Evolutionary conservation across 2,797 vertebrate genomes (phyloP).

Genomic region (Apogon hyalosoma): DNA sequence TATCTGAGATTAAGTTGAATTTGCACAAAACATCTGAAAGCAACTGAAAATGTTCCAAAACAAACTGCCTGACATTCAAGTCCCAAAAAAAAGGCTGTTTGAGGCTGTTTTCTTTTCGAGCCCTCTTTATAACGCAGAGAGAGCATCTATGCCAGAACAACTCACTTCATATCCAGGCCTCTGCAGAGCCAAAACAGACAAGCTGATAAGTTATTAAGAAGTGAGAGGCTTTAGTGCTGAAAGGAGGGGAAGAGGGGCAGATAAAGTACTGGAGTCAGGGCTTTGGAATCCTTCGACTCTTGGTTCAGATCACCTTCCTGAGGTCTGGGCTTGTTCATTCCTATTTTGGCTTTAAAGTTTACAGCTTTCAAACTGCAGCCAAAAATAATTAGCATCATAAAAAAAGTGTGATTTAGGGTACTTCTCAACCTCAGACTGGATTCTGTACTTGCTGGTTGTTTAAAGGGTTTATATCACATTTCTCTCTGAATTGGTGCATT

Average conservation of each 20-base stretch:
- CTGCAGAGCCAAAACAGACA: constrained; percentile 83
- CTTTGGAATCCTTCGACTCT: constrained; percentile 4
- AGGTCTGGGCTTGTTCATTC: constrained; percentile 16
- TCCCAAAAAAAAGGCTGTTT: constrained; percentile 10
- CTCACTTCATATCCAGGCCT: constrained; percentile 41
- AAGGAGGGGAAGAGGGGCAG: constrained; percentile 11
- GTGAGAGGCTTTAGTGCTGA: constrained; percentile 15
- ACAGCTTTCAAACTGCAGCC: constrained; percentile 13
- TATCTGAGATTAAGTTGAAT: not conserved
- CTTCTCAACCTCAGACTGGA: too few species aligned
- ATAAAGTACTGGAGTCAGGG: constrained; percentile 6
- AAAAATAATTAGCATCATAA: not conserved
- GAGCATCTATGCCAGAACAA: constrained; percentile 20
- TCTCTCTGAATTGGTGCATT: not conserved
- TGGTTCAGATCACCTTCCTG: not conserved
- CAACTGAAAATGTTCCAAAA: constrained; percentile 37
- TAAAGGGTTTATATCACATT: constrained; percentile 5
- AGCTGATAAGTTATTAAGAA: constrained; percentile 72
- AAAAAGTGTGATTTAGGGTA: not conserved
- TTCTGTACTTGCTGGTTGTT: too few species aligned
- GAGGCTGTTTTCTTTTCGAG: constrained; percentile 16
- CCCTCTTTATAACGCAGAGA: constrained; percentile 24
- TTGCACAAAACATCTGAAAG: constrained; percentile 15
- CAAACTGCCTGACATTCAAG: constrained; percentile 22
- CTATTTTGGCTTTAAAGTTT: constrained; percentile 3